Evolutionary conservation across 2,888 invertebrate species (phyloP), one percentile per base, ranked within the genome.

Genomic region (Drosophila yooni): DNA sequence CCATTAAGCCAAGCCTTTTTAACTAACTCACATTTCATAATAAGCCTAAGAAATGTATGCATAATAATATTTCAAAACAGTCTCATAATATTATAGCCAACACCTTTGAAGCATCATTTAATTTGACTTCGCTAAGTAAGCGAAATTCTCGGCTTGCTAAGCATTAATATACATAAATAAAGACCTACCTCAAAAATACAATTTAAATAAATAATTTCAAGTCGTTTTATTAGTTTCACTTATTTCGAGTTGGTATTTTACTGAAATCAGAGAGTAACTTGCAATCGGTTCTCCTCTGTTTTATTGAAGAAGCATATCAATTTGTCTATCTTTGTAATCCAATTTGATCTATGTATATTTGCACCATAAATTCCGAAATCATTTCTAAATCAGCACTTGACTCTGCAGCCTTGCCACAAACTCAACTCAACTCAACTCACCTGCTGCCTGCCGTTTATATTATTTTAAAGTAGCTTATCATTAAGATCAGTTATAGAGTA

Each of bases 181-280:
- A 7, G 46, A 84, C 84, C 84, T 82, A 82, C 72, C 84, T 29
- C 82, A 87, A 87, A 72, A 43, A 72, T 67, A 64, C 31, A 54
- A 52, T 68, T 70, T 4, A 27, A 46, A 11, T 21, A 6, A 46
- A 13, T 43, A 21, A 13, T 1, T 13, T 21, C 11, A 5, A 2
- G 0, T 10, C 5, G 0, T 5, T n/a, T 43, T n/a, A n/a, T 2
- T 6, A 6, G 6, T 11, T 40, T 6, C 11, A n/a, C 4, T 11
- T 11, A 11, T n/a, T 40, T n/a, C 13, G 13, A 6, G 21, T 43
- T 43, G 21, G n/a, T 3, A 13, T 21, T 21, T 1, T 3, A 21
- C 43, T 2, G 6, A 21, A 43, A 3, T 21, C 2, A 2, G 21
- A 46, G 21, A 13, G 43, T 13, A 43, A 13, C 21, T 21, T 1